Evolutionary conservation across 2,888 invertebrate genomes (phyloP), one percentile per base, ranked within the genome.

Genomic region (Spilosoma lubricipeda): DNA sequence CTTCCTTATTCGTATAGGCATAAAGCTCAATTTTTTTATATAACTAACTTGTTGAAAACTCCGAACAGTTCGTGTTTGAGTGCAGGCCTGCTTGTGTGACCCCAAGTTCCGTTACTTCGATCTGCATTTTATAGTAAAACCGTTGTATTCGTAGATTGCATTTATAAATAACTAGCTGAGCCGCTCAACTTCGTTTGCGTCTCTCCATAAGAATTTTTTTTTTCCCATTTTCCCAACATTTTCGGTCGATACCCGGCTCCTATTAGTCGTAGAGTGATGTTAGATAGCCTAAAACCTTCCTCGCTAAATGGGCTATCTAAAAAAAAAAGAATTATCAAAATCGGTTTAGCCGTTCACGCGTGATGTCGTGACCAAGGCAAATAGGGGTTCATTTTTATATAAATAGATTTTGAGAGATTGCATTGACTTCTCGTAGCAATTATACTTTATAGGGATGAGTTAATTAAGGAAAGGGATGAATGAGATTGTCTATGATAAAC

Each of bases 141-240:
- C 80, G 83, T 82, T 83, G 81, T 84, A 84, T 80, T 81, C 67
- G 77, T 36, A 78, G 82, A 86, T 81, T 84, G 77, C 79, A 80
- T 78, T 84, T 80, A 85, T 81, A 85, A 85, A 83, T 86, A 84
- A 87, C 7, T 36, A 36, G 36, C 36, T 36, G 36, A 36, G 3
- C 36, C 36, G 7, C 5, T 3, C 33, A 1, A 33, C 33, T 33
- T 33, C 33, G 33, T 33, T n/a, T n/a, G n/a, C n/a, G n/a, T n/a
- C n/a, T n/a, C n/a, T n/a, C n/a, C n/a, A n/a, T n/a, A n/a, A n/a
- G n/a, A n/a, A n/a, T n/a, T n/a, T n/a, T n/a, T n/a, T n/a, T n/a
- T n/a, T n/a, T n/a, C n/a, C n/a, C n/a, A n/a, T n/a, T n/a, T n/a
- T n/a, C n/a, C n/a, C n/a, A n/a, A n/a, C n/a, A n/a, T n/a, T n/a